Conservation (phyloP, 2,113 vertebrate species). For the Eptesicus fuscus region DNA sequence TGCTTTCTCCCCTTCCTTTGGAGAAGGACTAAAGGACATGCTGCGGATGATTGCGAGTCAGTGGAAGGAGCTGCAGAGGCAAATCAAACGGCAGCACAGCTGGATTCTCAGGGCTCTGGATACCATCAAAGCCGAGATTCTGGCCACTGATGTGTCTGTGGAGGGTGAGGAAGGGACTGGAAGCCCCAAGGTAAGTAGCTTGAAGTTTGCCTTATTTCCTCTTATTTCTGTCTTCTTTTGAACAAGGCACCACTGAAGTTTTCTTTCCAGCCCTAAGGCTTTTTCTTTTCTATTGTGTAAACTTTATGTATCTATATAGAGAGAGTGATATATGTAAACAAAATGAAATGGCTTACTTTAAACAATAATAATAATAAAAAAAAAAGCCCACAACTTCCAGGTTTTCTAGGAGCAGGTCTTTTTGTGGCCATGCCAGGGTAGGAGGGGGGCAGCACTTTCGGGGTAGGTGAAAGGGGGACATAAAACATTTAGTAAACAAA, state of each 20-base stretch:
- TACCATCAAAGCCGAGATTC: conserved; percentile 93
- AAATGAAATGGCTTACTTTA: conserved; percentile 78
- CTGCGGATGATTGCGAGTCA: conserved; percentile 94
- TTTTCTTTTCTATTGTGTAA: conserved; percentile 84
- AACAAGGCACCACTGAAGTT: conserved; percentile 86
- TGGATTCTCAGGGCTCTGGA: conserved; percentile 96
- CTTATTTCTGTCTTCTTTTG: conserved; percentile 85
- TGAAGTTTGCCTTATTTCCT: conserved; percentile 84
- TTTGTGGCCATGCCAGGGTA: conserved; percentile 55
- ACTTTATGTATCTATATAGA: conserved; percentile 55
- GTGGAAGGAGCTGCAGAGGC: conserved; percentile 97
- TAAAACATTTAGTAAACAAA: conserved; percentile 89
- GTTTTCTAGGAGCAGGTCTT: conserved; percentile 73
- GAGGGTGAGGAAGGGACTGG: conserved; percentile 82
- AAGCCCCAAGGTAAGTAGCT: conserved; percentile 90
- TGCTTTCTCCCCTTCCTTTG: conserved; percentile 70
- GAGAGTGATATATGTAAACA: conserved; percentile 62
- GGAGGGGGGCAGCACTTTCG: conserved; percentile 55
- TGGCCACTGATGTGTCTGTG: conserved; percentile 88
- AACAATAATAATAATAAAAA: conserved; percentile 74
- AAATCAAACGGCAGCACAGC: conserved; percentile 97
- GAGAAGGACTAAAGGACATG: conserved; percentile 94
- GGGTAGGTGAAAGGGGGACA: conserved; percentile 62
- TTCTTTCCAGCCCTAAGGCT: conserved; percentile 85
- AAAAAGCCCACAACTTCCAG: conserved; percentile 74